Base-by-base conservation (phyloP, 2,888 invertebrate species). In the Orgyia antiqua region DNA sequence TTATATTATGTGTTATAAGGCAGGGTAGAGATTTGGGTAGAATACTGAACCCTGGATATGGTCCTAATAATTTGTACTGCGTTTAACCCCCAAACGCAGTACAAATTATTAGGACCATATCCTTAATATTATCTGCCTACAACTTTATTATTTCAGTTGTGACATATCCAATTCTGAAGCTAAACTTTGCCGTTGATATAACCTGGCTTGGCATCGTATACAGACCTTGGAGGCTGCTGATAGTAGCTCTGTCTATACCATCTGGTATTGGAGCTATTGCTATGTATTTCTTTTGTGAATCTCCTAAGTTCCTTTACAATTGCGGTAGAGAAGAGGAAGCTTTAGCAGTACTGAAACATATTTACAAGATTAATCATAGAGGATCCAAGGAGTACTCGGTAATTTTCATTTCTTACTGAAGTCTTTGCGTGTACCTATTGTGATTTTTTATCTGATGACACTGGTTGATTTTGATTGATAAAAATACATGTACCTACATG, bases 221-320 rank as follows among this genome's bases (percentile, higher is more conserved):
- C 55, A 88, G 89, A 35, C 92, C 94, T 0, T 95, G 95, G 95
- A 86, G 95, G 25, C 58, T 94, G 7, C 89, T 94, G 29, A 71
- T 93, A 12, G 82, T 92, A 0, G 60, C 74, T 1, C 51, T 80
- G 20, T 73, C 82, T 0, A 20, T 84, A 8, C 84, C 84, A 0
- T 60, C 69, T 4, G 83, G 80, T 0, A 23, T 91, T 0, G 89
- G 93, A 28, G 89, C 89, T 0, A 9, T 90, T 0, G 86, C 89
- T 4, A 76, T 91, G 8, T 73, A 84, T 23, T 83, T 84, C 40
- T 87, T 92, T 52, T 91, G 94, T 1, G 95, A 95, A 65, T 94
- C 93, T 31, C 95, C 95, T 0, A 93, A 93, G 64, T 95, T 92
- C 62, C 77, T 92, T 29, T 86, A 91, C 10, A 88, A 91, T 13